A percentile compares a stretch with the other conserved stretches of the same genome.
Evolutionary conservation across 2,113 vertebrate genomes (phyloP).

Genomic region (Gobiocypris rarus): DNA sequence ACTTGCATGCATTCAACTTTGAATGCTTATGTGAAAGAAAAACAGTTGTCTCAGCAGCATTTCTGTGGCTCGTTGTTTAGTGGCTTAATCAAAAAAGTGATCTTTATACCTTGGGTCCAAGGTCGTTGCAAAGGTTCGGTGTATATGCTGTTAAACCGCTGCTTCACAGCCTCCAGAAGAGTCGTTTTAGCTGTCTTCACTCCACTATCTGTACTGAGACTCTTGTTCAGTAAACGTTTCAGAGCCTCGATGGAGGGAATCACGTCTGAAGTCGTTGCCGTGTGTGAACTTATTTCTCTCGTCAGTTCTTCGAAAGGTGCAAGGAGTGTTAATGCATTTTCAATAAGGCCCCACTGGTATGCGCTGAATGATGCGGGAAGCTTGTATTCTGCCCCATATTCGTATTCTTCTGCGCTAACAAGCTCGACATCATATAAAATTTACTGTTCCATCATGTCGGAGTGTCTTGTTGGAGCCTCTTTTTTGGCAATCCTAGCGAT

Average conservation of each 20-base stretch:
- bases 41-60: neutral
- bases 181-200: no score
- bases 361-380: neutral
- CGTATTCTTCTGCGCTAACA: neutral
- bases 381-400: neutral
- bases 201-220: no score
- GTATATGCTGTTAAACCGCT: neutral
- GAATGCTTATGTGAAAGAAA: neutral
- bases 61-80: neutral
- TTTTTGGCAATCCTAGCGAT: neutral
- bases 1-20: no score
- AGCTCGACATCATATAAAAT: neutral
- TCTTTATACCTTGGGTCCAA: slow-evolving; percentile 13
- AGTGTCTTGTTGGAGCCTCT: neutral
- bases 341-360: neutral
- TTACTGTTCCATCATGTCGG: neutral
- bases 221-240: no score
- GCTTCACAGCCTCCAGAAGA: no score
- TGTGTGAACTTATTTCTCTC: neutral
- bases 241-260: neutral
- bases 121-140: neutral
- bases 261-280: neutral
- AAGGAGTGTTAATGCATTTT: neutral
- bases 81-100: neutral
- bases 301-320: neutral